Evolutionary conservation across 1,140 invertebrate genomes (phyloP).

Genomic region (Drosophila varians): DNA sequence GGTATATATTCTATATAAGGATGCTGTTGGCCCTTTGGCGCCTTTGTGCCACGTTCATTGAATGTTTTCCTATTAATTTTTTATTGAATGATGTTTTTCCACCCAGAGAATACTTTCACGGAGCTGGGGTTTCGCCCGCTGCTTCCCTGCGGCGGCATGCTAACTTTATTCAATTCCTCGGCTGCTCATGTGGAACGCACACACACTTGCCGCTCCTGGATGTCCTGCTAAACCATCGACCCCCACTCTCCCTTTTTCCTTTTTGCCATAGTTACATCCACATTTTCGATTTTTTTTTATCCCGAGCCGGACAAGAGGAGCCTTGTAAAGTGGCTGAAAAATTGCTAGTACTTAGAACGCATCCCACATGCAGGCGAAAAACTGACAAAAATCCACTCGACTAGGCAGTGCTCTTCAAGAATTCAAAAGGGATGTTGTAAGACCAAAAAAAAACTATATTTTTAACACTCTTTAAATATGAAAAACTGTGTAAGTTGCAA

Average conservation of each 20-base stretch:
- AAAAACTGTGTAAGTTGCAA: not conserved
- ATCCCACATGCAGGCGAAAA: slow-evolving; percentile 16
- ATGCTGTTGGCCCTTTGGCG: slow-evolving; percentile 42
- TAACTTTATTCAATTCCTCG: slow-evolving; percentile 66
- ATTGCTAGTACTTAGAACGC: slow-evolving; percentile 62
- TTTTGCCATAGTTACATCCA: slow-evolving; percentile 1
- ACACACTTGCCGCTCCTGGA: slow-evolving; percentile 2
- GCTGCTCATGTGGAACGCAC: slow-evolving; percentile 55
- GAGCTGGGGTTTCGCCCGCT: too few relatives aligned
- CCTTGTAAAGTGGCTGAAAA: slow-evolving; percentile 71
- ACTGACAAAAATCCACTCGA: slow-evolving; percentile 5
- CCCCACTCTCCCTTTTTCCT: not conserved
- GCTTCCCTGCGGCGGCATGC: slow-evolving; percentile 33
- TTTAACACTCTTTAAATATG: not conserved
- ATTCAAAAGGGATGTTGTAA: too few relatives aligned
- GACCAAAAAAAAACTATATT: too few relatives aligned
- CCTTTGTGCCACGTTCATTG: slow-evolving; percentile 71
- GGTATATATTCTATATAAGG: not conserved
- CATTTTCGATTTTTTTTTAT: slow-evolving; percentile 3
- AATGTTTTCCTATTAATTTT: slow-evolving; percentile 79
- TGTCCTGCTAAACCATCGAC: not conserved
- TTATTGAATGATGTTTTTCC: slow-evolving; percentile 63
- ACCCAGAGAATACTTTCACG: slow-evolving; percentile 12
- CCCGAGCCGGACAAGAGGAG: slow-evolving; percentile 44
- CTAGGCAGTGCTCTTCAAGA: slow-evolving; percentile 8